Base-by-base conservation (phyloP, 1,140 invertebrate species). In the Delia radicum region DNA sequence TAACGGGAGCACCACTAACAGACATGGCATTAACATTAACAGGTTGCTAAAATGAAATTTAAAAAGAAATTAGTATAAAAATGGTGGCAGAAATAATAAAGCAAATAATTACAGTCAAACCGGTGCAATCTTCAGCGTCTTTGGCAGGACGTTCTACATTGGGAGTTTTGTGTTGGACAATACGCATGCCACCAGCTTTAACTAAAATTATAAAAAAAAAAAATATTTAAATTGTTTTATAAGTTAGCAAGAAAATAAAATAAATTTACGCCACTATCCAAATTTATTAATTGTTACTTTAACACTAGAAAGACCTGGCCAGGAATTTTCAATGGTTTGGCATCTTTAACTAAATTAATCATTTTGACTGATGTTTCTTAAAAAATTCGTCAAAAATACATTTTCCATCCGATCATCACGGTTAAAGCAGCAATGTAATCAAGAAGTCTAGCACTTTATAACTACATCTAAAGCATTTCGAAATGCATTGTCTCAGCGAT, bases 111-210 rank as follows among this genome's bases (percentile, higher is more conserved):
- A 86, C 85, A 62, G 84, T 86, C n/a, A 86, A 78, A 46, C 85
- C 85, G 27, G 84, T 86, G 75, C 84, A 86, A 78, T 86, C 85
- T 48, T 88, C 86, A 8, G 87, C 81, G 80, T 90, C 89, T 81
- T 91, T 92, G 3, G 87, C 81, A 28, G 91, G 89, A 76, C 90
- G 89, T 73, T 92, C 90, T 0, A 89, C 82, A 48, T 90, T 90
- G 3, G 91, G 90, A 6, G 88, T 88, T 87, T 96, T 96, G 81
- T 96, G 93, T 79, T 96, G 95, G 5, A 93, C 95, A 81, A 97
- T 95, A 77, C 95, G 89, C 95, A 96, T 96, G 2, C 94, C 94
- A 24, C 95, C 95, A 77, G 94, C 95, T 89, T 96, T 97, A 0
- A 96, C 95, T 88, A 81, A 78, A 79, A 55, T 26, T 69, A 37